Evolutionary conservation across 2,113 vertebrate genomes (phyloP).

Genomic region (Anthoscopus minutus): DNA sequence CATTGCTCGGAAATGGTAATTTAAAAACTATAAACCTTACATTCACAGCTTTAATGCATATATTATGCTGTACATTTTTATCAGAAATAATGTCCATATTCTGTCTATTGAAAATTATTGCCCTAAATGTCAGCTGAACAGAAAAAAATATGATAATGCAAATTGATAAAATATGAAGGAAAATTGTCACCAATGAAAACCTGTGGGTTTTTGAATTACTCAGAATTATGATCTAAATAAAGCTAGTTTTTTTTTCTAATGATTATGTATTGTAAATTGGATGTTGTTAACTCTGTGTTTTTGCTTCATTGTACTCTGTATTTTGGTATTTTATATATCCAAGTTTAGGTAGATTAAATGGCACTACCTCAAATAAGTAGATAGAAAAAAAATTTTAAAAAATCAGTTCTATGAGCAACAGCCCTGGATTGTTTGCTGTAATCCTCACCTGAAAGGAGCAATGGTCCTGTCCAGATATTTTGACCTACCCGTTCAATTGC

Average conservation of each 20-base stretch:
- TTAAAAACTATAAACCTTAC: slow-evolving; percentile 53
- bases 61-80: slow-evolving; percentile 31
- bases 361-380: neutral
- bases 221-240: neutral
- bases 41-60: slow-evolving; percentile 41
- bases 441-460: neutral
- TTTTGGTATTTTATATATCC: neutral
- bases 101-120: neutral
- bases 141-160: neutral
- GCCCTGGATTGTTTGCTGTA: neutral
- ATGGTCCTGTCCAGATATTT: neutral
- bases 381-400: neutral
- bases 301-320: neutral
- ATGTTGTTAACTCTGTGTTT: neutral
- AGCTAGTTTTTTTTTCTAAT: neutral
- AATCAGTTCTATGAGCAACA: neutral
- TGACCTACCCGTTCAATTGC: neutral
- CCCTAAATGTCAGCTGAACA: neutral
- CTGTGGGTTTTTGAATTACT: neutral
- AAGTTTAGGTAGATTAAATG: neutral
- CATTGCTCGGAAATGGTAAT: slow-evolving; percentile 58
- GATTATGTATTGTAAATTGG: neutral
- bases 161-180: slow-evolving; percentile 7
- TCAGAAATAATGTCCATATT: slow-evolving; percentile 21
- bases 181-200: slow-evolving; percentile 3